Conservation (phyloP, 1,140 invertebrate species). For the Matsumurasca onukii region DNA sequence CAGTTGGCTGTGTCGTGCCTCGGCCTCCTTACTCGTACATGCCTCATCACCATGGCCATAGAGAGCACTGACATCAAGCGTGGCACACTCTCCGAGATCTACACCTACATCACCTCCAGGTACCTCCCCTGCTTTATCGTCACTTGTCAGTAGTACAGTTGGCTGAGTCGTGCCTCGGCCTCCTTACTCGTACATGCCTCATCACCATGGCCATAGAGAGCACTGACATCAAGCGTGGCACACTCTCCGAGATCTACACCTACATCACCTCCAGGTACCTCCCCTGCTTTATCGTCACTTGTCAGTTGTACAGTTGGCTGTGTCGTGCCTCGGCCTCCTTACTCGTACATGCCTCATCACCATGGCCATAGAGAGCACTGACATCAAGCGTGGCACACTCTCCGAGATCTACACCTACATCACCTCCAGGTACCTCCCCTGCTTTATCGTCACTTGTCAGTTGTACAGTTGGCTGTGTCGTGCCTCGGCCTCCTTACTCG, state of each 20-base stretch:
- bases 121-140: constrained; percentile 29
- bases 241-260: constrained; percentile 92
- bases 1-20: too few species aligned
- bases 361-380: constrained; percentile 44
- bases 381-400: constrained; percentile 82
- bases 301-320: too few species aligned
- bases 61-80: constrained; percentile 59
- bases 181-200: constrained; percentile 43
- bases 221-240: constrained; percentile 70
- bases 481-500: constrained; percentile 40
- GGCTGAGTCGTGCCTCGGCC: constrained; percentile 35
- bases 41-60: constrained; percentile 44
- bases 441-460: too few species aligned
- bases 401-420: constrained; percentile 94
- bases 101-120: constrained; percentile 81
- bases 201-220: constrained; percentile 44
- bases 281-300: too few species aligned
- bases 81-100: constrained; percentile 94
- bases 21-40: constrained; percentile 44
- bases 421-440: constrained; percentile 56
- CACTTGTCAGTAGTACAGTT: too few species aligned
- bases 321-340: constrained; percentile 38
- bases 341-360: constrained; percentile 43
- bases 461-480: too few species aligned
- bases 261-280: constrained; percentile 72